Base-by-base conservation (phyloP, 2,888 invertebrate species). In the Himalopsyche anomala region DNA sequence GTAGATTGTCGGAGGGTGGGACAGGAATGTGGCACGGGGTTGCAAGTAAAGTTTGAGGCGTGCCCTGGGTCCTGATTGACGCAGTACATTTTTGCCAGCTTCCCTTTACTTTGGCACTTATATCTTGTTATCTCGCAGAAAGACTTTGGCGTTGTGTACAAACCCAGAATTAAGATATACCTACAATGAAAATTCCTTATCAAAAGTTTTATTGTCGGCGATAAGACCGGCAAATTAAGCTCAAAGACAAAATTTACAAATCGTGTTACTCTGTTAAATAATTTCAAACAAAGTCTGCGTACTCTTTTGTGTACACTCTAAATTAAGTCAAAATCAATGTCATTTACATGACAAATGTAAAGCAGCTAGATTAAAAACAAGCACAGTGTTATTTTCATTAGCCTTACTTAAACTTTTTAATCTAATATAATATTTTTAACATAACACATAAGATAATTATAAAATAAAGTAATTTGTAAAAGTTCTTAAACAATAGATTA, bases 41-140 rank as follows among this genome's bases (percentile, higher is more conserved):
- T 84, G 86, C 86, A 81, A 87, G 84, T 81, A 85, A 88, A 88
- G 87, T 88, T 88, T 81, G 87, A 84, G 79, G 85, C 88, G 88
- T 88, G 88, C 83, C 82, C 82, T 80, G 88, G 85, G 81, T 88
- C 62, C 86, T 86, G 88, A 88, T 87, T 86, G 87, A 79, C 87
- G 83, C 83, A 56, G 85, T 84, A 85, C 79, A 85, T 84, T 88
- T 86, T 84, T 80, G 84, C 83, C 62, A 17, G 62, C 79, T 86
- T 40, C 86, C 36, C 36, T 74, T 74, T 36, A 38, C 74, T 74
- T 74, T 38, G 74, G 74, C 85, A 86, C 87, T 88, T 88, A 87
- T 85, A 86, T 85, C 87, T 86, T 85, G 86, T 88, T 88, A 88
- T 86, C 84, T 85, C 84, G 81, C 80, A 40, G 40, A 84, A 81